phyloP scores from a whole-genome alignment of 2,797 vertebrate genomes.

The Buceros bicornis region DNA sequence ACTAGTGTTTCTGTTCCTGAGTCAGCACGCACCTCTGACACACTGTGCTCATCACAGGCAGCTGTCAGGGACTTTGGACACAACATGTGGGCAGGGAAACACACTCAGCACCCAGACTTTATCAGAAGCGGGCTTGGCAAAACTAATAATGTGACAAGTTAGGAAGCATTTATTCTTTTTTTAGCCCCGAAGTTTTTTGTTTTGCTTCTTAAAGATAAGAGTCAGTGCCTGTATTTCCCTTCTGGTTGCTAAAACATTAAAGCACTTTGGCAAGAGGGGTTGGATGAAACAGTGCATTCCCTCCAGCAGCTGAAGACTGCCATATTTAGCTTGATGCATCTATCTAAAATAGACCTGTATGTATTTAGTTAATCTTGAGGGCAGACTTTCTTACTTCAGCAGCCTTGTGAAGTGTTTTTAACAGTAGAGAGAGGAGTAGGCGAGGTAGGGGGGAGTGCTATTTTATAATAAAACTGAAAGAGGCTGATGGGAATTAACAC shows the following conservation, averaged over 20 bases:
- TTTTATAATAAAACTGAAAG: constrained; percentile 18
- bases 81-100: neutral
- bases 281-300: neutral
- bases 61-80: neutral
- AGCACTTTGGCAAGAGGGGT: neutral
- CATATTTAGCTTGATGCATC: neutral
- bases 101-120: fast-evolving
- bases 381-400: constrained; percentile 19
- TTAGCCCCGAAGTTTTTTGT: neutral
- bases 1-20: neutral
- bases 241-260: neutral
- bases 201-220: neutral
- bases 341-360: constrained; percentile 22
- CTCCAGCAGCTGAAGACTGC: neutral
- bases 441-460: neutral
- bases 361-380: constrained; percentile 34
- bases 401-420: constrained; percentile 45
- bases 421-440: constrained; percentile 25
- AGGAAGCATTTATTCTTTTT: neutral
- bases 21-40: neutral
- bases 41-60: neutral
- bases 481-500: neutral
- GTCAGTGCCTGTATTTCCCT: neutral
- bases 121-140: neutral
- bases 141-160: neutral